Evolutionary conservation across 2,797 vertebrate genomes (phyloP).

Genomic region (Sylvilagus floridanus): DNA sequence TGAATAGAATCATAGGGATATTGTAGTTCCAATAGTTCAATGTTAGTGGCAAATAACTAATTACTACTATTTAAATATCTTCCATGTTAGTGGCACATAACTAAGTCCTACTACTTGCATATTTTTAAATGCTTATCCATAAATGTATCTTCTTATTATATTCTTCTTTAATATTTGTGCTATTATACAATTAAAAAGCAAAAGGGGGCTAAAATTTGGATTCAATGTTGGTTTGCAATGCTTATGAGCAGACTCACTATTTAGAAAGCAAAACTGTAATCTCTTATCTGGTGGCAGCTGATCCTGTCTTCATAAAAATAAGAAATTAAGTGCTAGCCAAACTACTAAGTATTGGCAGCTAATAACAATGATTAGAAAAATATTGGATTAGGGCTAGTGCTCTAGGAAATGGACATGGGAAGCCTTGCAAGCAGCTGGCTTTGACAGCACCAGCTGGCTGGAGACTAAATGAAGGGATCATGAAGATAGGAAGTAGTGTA

Average conservation of each 20-base stretch:
- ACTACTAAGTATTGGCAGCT: background rate
- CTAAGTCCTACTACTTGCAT: background rate
- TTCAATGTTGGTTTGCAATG: background rate
- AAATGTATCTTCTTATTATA: constrained; percentile 14
- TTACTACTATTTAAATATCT: background rate
- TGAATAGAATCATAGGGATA: background rate
- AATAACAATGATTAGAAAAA: background rate
- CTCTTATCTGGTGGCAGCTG: background rate
- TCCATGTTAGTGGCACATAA: background rate
- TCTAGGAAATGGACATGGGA: background rate
- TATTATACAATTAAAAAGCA: background rate
- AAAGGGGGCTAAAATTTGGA: background rate
- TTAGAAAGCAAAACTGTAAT: background rate
- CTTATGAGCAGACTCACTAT: background rate
- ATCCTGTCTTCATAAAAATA: background rate
- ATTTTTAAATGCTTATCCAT: background rate
- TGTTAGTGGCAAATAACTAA: background rate
- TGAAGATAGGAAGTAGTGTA: constrained; percentile 14
- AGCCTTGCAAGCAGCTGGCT: background rate
- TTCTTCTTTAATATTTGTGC: background rate
- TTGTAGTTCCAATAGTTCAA: background rate
- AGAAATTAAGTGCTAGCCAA: background rate
- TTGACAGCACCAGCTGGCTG: background rate
- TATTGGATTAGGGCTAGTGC: background rate
- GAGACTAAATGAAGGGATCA: background rate